Conservation (phyloP, 2,113 vertebrate genomes). For the Dermatemys mawii region DNA sequence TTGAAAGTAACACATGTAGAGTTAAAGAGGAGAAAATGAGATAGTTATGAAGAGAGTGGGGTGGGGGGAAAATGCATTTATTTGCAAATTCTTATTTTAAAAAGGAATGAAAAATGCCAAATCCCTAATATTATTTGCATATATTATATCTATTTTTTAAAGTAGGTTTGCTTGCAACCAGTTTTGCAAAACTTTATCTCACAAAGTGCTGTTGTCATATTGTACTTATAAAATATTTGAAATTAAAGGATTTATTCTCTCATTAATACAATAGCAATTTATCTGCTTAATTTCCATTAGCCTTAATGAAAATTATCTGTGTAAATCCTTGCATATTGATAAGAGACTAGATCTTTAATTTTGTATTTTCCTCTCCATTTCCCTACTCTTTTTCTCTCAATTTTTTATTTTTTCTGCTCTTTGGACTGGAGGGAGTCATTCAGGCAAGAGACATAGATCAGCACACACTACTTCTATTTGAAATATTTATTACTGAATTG, state of each 20-base stretch:
- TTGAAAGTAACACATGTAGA: not conserved
- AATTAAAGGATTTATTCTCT: conserved; percentile 20
- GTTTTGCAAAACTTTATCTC: not conserved
- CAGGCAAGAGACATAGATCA: not conserved
- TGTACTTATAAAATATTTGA: conserved; percentile 51
- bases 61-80: not conserved
- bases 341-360: not conserved
- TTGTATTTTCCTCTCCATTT: conserved; percentile 12
- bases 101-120: not conserved
- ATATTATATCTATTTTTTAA: not conserved
- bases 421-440: not conserved
- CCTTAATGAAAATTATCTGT: conserved; percentile 9
- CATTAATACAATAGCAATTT: not conserved
- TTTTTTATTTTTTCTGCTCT: not conserved
- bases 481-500: conserved; percentile 5
- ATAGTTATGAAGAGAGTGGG: not conserved
- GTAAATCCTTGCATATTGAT: not conserved
- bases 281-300: conserved; percentile 11
- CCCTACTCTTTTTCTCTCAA: not conserved
- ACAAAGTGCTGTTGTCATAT: not conserved
- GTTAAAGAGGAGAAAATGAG: not conserved
- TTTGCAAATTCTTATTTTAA: not conserved
- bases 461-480: not conserved
- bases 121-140: not conserved
- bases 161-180: not conserved